Base-by-base conservation (phyloP, 1,140 invertebrate species). In the Polyergus mexicanus region DNA sequence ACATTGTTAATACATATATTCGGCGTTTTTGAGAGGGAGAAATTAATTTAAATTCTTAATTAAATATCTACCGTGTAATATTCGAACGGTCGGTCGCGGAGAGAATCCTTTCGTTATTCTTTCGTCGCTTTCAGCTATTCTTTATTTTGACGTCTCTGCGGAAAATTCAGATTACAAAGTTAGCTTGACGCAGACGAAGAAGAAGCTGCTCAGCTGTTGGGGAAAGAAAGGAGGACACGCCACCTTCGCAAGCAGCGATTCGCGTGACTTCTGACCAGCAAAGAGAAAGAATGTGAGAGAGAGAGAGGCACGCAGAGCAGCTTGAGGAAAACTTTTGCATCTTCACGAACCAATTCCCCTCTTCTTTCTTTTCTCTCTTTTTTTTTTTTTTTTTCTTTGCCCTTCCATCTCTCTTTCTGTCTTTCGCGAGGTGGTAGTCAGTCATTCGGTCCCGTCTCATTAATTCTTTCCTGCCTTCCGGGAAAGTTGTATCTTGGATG, bases 131-230 rank as follows among this genome's bases (percentile, higher is more conserved):
- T 35, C 16, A 32, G 32, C 35, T 71, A 80, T 80, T 80, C 65
- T 80, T 80, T 80, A 80, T 65, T 66, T 56, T 38, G 56, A 68
- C 63, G 78, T 72, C 54, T 47, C 38, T 28, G 78, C 65, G 38
- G 86, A 80, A 88, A 90, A 91, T 88, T 90, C 76, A 68, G 87
- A 88, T 88, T 83, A 86, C 69, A n/a, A 90, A 91, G 88, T 88
- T 90, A 85, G 68, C 47, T 77, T 38, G 47, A 44, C 35, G 22
- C n/a, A 16, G 54, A 60, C n/a, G 72, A 60, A 25, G 72, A 35
- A 41, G 63, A 68, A 80, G 65, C 65, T 22, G 35, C 63, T 69
- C 77, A 69, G 63, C 77, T 69, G 47, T 51, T 38, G 35, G 65
- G 58, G 56, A 72, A 58, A 69, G 16, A 58, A 44, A 41, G n/a